Conservation (phyloP, 2,888 invertebrate genomes). For the Sesamia inferens region DNA sequence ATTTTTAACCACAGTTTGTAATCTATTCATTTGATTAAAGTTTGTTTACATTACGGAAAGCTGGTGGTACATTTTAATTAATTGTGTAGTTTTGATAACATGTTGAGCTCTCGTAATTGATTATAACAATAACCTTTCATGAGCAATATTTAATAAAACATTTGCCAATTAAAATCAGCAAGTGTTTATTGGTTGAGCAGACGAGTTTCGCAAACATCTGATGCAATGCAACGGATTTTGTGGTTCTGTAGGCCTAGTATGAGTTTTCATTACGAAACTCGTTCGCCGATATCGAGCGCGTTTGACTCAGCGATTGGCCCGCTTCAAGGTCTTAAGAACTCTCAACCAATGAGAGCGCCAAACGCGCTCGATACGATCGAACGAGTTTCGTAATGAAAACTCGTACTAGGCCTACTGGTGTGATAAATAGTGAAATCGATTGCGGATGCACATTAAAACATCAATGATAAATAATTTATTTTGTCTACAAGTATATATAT, state of each 20-base stretch:
- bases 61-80: conserved; percentile 17
- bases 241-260: too few relatives aligned
- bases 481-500: too few relatives aligned
- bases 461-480: too few relatives aligned
- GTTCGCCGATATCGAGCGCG: too few relatives aligned
- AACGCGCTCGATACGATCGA: too few relatives aligned
- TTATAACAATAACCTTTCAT: neutral
- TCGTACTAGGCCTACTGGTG: too few relatives aligned
- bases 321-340: too few relatives aligned
- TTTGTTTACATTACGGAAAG: neutral
- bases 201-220: neutral
- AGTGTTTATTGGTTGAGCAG: neutral
- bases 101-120: neutral
- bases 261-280: too few relatives aligned
- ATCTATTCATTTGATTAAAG: neutral
- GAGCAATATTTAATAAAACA: neutral
- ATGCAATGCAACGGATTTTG: neutral
- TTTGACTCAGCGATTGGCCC: too few relatives aligned
- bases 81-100: conserved; percentile 13
- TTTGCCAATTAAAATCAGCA: neutral
- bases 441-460: neutral
- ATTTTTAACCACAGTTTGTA: conserved; percentile 3
- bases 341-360: too few relatives aligned
- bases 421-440: neutral
- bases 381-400: too few relatives aligned